Percentiles rank a stretch among this genome's conserved stretches.
Conservation (phyloP, 2,888 invertebrate species). For the Dryobota labecula region DNA sequence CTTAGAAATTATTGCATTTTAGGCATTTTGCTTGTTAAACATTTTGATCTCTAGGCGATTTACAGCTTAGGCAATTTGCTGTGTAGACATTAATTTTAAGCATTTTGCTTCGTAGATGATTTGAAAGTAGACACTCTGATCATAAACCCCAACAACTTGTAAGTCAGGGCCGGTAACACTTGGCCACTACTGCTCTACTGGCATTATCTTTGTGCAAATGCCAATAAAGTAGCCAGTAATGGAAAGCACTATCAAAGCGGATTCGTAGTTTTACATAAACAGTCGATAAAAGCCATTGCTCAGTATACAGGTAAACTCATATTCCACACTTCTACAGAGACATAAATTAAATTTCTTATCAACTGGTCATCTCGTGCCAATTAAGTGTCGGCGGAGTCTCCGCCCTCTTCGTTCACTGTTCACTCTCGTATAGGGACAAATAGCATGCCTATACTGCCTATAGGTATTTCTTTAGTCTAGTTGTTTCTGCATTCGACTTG, state of each 20-base stretch:
- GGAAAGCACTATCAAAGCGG: background rate
- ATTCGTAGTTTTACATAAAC: background rate
- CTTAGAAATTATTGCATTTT: too few relatives aligned
- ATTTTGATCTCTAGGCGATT: too few relatives aligned
- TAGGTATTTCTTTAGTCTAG: slow-evolving; percentile 24
- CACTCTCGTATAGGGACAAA: slow-evolving; percentile 22
- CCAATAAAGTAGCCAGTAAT: background rate
- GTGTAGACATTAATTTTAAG: too few relatives aligned
- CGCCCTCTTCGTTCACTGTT: slow-evolving; percentile 17
- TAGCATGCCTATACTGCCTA: background rate
- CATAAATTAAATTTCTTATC: slow-evolving; percentile 39
- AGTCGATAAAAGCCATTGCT: background rate
- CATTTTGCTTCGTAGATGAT: too few relatives aligned
- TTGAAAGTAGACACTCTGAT: too few relatives aligned
- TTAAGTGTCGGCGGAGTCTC: slow-evolving; percentile 31
- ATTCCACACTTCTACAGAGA: slow-evolving; percentile 14
- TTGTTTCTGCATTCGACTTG: slow-evolving; percentile 13
- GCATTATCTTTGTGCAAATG: slow-evolving; percentile 1
- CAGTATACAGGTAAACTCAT: background rate
- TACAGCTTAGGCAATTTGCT: too few relatives aligned
- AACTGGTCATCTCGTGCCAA: slow-evolving; percentile 41
- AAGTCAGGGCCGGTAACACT: too few relatives aligned
- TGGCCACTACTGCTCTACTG: too few relatives aligned
- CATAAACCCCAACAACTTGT: too few relatives aligned
- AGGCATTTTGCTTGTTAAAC: too few relatives aligned